phyloP scores from a whole-genome alignment of 1,140 invertebrate species.

The Pissodes strobi region DNA sequence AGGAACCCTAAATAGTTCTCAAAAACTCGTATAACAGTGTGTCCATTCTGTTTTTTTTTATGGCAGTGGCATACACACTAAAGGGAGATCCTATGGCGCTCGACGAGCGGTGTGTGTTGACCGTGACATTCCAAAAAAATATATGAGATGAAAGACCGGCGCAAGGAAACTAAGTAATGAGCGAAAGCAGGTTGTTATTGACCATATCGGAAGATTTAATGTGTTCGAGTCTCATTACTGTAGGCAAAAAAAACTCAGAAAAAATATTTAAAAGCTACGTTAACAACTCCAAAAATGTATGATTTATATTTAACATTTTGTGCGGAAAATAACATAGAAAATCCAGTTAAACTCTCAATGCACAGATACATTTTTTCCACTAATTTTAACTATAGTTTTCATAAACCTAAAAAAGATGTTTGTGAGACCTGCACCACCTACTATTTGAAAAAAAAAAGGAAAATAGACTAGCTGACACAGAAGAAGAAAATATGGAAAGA shows the following conservation, averaged over 20 bases:
- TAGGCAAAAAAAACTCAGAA: not conserved
- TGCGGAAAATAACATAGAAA: not conserved
- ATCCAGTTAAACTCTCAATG: not conserved
- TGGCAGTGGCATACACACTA: no score
- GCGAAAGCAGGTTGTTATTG: slow-evolving; percentile 11
- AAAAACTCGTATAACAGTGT: slow-evolving; percentile 6
- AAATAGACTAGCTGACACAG: no score
- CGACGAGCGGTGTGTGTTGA: no score
- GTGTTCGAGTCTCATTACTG: slow-evolving; percentile 4
- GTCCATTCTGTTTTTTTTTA: no score
- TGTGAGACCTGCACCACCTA: not conserved
- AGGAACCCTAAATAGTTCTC: slow-evolving; percentile 2
- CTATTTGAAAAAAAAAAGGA: not conserved
- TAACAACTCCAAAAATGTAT: not conserved
- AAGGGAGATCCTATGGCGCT: no score
- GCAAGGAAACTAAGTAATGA: slow-evolving; percentile 9
- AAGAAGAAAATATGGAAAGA: not conserved
- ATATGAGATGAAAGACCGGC: slow-evolving; percentile 5
- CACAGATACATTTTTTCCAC: slow-evolving; percentile 1
- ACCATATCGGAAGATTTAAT: slow-evolving; percentile 11
- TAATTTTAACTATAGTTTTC: not conserved
- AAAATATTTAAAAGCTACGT: not conserved
- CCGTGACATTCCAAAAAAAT: slow-evolving; percentile 5
- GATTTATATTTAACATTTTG: not conserved
- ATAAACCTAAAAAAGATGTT: no score